Evolutionary conservation across 2,797 vertebrate genomes (phyloP), one percentile per base, ranked within the genome.

Genomic region (Erithacus rubecula): DNA sequence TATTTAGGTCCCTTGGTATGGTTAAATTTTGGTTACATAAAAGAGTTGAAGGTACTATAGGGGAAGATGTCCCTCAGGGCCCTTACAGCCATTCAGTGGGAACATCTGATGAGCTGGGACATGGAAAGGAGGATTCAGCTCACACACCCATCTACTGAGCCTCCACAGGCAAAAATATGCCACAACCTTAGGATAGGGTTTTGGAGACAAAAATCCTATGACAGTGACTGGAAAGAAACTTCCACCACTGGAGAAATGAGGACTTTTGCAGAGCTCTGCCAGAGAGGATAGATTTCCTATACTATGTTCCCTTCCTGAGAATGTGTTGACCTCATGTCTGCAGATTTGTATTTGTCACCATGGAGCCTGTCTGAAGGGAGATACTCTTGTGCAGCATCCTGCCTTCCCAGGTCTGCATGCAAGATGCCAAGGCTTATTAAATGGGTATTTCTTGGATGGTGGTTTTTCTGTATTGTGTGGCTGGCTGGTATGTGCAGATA

Each of bases 401-500:
- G 85, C 70, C 56, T 95, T 78, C 72, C 67, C 51, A 59, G 74
- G 69, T 74, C 63, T 82, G 46, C 51, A 63, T 79, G 91, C 58
- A 88, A 18, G 56, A 92, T 53, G 89, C 85, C 85, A 87, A 71
- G 67, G 74, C 47, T 76, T 88, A 88, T 71, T 94, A 92, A 94
- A 93, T 76, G 79, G 51, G 23, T 83, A 83, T 92, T 95, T 94
- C 91, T 95, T 92, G 76, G 79, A 88, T 72, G 63, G 46, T 86
- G 72, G 47, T 88, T 94, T 95, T 95, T 55, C 79, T 93, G 89
- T 79, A 79, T 90, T 91, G 47, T 94, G 72, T 6, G 29, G 43
- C 86, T 92, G 87, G 72, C 93, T 96, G 96, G 82, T 87, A 18
- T 51, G 67, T 37, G n/a, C 60, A 94, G 94, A 96, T 95, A 96